phyloP scores from a whole-genome alignment of 92 coral and sea anemone genomes.

The Pocillopora meandrina region DNA sequence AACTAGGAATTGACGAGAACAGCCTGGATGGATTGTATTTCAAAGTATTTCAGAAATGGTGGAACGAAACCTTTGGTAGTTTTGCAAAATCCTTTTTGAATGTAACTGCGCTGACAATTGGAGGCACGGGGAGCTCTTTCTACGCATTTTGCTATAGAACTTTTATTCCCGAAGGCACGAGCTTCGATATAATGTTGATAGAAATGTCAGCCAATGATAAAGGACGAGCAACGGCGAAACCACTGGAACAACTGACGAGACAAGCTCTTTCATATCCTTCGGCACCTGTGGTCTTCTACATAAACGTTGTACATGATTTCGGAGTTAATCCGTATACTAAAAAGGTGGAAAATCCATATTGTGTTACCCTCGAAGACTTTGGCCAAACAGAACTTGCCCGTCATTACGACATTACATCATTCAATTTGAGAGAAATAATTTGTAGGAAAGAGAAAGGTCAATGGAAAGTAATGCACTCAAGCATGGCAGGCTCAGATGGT shows the following conservation, averaged over 20 bases:
- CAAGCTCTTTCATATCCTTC: conserved; percentile 52
- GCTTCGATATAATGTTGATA: conserved; percentile 64
- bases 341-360: conserved; percentile 27
- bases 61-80: conserved; percentile 55
- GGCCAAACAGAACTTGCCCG: conserved; percentile 54
- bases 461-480: conserved; percentile 16
- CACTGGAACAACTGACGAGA: conserved; percentile 77
- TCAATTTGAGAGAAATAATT: conserved; percentile 54
- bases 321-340: conserved; percentile 42
- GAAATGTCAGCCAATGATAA: conserved; percentile 71
- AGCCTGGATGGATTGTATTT: conserved; percentile 51
- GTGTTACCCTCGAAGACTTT: conserved; percentile 58
- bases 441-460: conserved; percentile 37
- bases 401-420: conserved; percentile 61
- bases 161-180: conserved; percentile 32
- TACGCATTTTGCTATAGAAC: conserved; percentile 73
- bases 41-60: conserved; percentile 61
- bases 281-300: conserved; percentile 61
- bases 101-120: conserved; percentile 40
- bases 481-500: conserved; percentile 49
- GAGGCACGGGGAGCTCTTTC: conserved; percentile 71
- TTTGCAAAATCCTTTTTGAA: conserved; percentile 19
- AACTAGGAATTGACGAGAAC: conserved; percentile 51
- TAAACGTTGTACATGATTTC: conserved; percentile 56
- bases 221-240: conserved; percentile 37